These are phyloP conservation scores for Pollenia angustigena DNA, from an alignment of 2,888 invertebrate genomes.

Conservation along the genomic window DNA sequence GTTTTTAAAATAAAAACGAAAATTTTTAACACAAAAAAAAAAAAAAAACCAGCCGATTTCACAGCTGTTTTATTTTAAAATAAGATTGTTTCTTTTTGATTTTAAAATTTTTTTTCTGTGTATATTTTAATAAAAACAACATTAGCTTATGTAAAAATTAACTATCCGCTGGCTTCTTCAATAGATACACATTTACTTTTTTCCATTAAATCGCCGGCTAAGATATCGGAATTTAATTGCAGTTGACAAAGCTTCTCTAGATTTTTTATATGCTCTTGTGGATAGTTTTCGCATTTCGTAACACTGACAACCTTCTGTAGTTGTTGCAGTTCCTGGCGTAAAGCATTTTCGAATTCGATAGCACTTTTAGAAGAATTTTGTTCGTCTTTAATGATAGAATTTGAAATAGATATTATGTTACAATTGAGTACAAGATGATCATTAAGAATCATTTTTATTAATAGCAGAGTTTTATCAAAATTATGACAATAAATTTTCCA, in stretches of 20 bases:
- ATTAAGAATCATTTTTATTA: conserved; percentile 76
- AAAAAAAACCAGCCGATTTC: too few relatives aligned
- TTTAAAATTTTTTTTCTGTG: too few relatives aligned
- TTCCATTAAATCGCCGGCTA: conserved; percentile 51
- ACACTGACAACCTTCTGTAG: conserved; percentile 26
- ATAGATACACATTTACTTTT: neutral
- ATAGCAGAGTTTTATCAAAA: conserved; percentile 74
- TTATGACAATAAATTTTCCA: conserved; percentile 77
- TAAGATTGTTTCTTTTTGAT: too few relatives aligned
- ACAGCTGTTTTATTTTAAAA: too few relatives aligned
- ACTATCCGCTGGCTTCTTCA: too few relatives aligned
- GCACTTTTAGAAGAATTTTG: conserved; percentile 53
- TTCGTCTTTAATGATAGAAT: neutral
- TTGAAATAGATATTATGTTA: conserved; percentile 74
- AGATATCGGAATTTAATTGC: conserved; percentile 71
- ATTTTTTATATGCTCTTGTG: conserved; percentile 15
- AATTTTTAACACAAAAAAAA: too few relatives aligned
- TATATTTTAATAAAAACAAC: too few relatives aligned
- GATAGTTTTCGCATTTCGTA: neutral
- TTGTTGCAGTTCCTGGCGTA: conserved; percentile 77
- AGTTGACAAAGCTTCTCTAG: conserved; percentile 58
- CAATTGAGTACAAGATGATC: conserved; percentile 78
- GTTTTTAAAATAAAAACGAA: too few relatives aligned
- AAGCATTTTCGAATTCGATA: conserved; percentile 76
- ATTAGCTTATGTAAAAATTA: too few relatives aligned